A percentile compares a stretch with the other conserved stretches of the same genome.
Evolutionary conservation across 2,888 invertebrate species (phyloP).

Genomic region (Sphinx pinastri): DNA sequence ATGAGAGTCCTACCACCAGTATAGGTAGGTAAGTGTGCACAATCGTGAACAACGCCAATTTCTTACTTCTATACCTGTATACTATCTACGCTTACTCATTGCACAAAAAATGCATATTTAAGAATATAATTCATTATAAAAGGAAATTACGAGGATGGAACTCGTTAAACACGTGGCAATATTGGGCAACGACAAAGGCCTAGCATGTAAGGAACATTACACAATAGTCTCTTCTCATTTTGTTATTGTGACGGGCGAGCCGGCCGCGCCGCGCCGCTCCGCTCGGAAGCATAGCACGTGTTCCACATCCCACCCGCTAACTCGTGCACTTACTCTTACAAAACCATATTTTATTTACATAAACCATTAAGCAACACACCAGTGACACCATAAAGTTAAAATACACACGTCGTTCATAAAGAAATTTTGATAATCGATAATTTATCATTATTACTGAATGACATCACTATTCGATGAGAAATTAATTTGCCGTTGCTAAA

Average conservation of each 20-base stretch:
- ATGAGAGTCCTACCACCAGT: too few species aligned
- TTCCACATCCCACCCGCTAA: conserved; percentile 61
- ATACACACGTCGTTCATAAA: too few species aligned
- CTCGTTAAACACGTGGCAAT: conserved; percentile 75
- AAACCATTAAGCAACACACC: too few species aligned
- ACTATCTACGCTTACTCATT: not conserved
- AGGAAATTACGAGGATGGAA: conserved; percentile 63
- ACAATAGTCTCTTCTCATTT: conserved; percentile 73
- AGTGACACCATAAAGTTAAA: too few species aligned
- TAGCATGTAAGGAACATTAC: conserved; percentile 50
- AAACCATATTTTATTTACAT: conserved; percentile 35
- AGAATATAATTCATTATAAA: conserved; percentile 34
- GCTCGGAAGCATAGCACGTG: conserved; percentile 71
- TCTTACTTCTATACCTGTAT: too few species aligned
- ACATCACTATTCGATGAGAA: too few species aligned
- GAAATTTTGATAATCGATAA: too few species aligned
- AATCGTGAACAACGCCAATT: too few species aligned
- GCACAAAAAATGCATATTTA: not conserved
- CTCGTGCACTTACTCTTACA: conserved; percentile 42
- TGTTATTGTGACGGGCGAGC: conserved; percentile 70
- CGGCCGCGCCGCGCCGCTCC: conserved; percentile 35
- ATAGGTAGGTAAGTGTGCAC: too few species aligned
- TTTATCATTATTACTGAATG: too few species aligned
- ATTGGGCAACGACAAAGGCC: conserved; percentile 35
- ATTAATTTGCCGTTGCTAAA: too few species aligned